Evolutionary conservation across 2,797 vertebrate species (phyloP), one percentile per base, ranked within the genome.

Genomic region (Ibycter americanus): DNA sequence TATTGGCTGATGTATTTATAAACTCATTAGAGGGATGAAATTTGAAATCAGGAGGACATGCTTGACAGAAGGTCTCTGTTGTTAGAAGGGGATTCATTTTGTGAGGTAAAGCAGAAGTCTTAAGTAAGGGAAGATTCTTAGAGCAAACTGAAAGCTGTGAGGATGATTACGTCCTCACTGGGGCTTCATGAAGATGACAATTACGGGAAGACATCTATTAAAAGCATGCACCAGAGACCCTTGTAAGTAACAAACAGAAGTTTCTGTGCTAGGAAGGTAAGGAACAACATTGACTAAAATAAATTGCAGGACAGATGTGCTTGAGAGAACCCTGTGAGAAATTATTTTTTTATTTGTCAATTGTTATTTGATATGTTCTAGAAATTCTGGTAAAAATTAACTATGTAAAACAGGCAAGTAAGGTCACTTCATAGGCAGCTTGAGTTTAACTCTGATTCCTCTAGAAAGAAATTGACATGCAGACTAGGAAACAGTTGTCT

Each of bases 291-390:
- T 40, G 62, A 70, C 21, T 5, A 44, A 78, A 88, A 85, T 83
- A 73, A 96, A 70, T 54, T 66, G 15, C 51, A 70, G 47, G 86
- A 87, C 83, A 95, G 92, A 84, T 94, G 92, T 95, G 74, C 47
- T 27, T 79, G 74, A 70, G 56, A 86, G 86, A 78, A 59, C 54
- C 42, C 26, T 59, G 36, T 92, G 80, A 84, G 70, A 51, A 93
- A 62, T 86, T 68, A 23, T 54, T 67, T 90, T 95, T 78, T 79
- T 58, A 51, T 76, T 70, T 94, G 55, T 79, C 89, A 79, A 11
- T 76, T 87, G 40, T 17, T 78, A 34, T 47, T 81, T 83, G 42
- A 74, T 90, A 11, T 42, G n/a, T 82, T 71, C 34, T 44, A 68
- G 78, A 83, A 72, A 73, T 79, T 91, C 66, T 77, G 31, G 6